These are phyloP conservation scores for Vanacampus margaritifer DNA, from an alignment of 2,113 vertebrate genomes.

Conservation along the genomic window DNA sequence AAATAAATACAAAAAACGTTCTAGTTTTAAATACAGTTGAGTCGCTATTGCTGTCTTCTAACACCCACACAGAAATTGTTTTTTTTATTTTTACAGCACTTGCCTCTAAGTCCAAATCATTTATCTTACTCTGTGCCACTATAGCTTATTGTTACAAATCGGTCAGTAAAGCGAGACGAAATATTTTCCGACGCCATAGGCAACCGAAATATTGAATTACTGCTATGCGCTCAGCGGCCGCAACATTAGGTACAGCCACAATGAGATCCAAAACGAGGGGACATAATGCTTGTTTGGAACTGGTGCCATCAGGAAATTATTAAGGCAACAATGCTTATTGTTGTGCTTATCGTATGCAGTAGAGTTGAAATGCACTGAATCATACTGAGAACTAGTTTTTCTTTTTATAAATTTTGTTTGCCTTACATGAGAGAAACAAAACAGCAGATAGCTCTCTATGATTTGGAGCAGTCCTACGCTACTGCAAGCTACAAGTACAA, in stretches of 20 bases:
- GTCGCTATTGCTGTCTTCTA: neutral
- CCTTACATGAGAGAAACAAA: neutral
- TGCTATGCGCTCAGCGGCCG: neutral
- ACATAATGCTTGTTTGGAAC: neutral
- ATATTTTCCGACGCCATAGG: neutral
- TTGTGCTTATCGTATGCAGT: neutral
- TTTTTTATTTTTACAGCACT: slow-evolving; percentile 4
- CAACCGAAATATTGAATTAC: neutral
- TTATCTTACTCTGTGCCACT: neutral
- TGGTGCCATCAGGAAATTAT: neutral
- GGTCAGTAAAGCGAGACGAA: neutral
- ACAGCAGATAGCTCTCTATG: neutral
- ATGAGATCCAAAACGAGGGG: neutral
- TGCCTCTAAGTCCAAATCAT: neutral
- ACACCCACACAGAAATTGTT: neutral
- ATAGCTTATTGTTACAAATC: neutral
- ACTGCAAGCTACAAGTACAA: neutral
- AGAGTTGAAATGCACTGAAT: neutral
- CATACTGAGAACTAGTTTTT: neutral
- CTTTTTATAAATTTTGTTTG: neutral
- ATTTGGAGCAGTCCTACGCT: neutral
- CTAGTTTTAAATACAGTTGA: slow-evolving; percentile 76
- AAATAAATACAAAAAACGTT: slow-evolving; percentile 87
- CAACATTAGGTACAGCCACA: neutral
- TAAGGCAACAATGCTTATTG: neutral